Conservation (phyloP, 92 coral and sea anemone species). For the Hydrozoanthus gracilis region DNA sequence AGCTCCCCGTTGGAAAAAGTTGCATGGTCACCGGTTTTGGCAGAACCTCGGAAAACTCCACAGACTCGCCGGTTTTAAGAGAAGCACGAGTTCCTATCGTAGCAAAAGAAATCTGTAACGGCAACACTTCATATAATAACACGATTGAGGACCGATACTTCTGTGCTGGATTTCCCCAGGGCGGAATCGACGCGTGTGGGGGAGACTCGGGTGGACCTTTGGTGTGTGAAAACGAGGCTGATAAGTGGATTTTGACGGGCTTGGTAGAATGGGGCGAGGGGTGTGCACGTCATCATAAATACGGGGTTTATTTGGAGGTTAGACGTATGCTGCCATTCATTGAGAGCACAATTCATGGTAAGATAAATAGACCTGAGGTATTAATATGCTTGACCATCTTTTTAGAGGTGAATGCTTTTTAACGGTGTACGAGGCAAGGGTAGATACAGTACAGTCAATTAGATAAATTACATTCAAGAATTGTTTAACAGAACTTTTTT, state of each 20-base stretch:
- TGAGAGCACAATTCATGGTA: slow-evolving; percentile 87
- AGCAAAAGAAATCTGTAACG: slow-evolving; percentile 78
- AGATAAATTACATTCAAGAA: background rate
- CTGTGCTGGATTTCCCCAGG: slow-evolving; percentile 90
- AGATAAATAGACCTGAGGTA: background rate
- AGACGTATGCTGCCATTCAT: slow-evolving; percentile 82
- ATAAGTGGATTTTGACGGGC: slow-evolving; percentile 88
- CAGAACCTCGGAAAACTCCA: slow-evolving; percentile 58
- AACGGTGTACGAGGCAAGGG: background rate
- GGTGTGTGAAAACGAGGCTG: slow-evolving; percentile 82
- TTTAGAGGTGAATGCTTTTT: background rate
- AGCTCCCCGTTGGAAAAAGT: slow-evolving; percentile 59
- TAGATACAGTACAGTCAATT: background rate
- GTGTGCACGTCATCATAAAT: slow-evolving; percentile 87
- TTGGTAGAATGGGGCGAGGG: slow-evolving; percentile 91
- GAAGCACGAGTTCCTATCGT: slow-evolving; percentile 80
- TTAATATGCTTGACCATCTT: background rate
- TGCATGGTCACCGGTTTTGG: slow-evolving; percentile 94
- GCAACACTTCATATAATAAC: slow-evolving; percentile 79
- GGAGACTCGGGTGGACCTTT: slow-evolving; percentile 99
- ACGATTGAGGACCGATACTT: slow-evolving; percentile 71
- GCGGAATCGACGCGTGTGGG: slow-evolving; percentile 88
- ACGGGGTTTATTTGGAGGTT: slow-evolving; percentile 91
- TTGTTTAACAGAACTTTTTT: background rate
- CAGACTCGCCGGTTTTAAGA: slow-evolving; percentile 65